Percentiles rank a stretch among this genome's conserved stretches.
phyloP scores from a whole-genome alignment of 2,888 invertebrate species.

The Drosophila vallismaia region DNA sequence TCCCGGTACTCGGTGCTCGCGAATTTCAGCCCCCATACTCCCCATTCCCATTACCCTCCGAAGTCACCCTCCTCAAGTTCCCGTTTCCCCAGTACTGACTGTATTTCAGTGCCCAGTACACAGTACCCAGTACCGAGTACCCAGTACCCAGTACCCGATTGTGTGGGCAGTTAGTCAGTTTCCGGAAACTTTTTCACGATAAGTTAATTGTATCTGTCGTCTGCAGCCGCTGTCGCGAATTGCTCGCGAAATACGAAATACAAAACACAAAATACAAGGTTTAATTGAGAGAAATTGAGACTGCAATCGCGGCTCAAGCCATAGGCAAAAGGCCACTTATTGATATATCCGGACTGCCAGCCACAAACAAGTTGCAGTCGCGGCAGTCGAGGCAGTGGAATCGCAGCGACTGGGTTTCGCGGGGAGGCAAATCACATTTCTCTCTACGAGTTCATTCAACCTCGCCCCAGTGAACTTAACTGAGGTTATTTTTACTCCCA shows the following conservation, averaged over 20 bases:
- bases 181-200: conserved; percentile 74
- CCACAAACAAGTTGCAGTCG: conserved; percentile 54
- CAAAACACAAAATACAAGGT: conserved; percentile 44
- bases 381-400: not conserved
- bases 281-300: conserved; percentile 71
- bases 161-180: conserved; percentile 72
- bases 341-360: conserved; percentile 71
- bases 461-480: conserved; percentile 84
- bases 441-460: conserved; percentile 83
- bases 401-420: not conserved
- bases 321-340: conserved; percentile 60
- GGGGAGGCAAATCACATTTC: conserved; percentile 41
- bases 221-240: conserved; percentile 31
- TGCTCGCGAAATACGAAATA: conserved; percentile 37
- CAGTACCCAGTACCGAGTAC: not conserved
- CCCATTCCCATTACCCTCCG: not conserved
- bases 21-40: conserved; percentile 5
- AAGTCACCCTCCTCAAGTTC: conserved; percentile 2
- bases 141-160: conserved; percentile 40
- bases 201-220: conserved; percentile 74
- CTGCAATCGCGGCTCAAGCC: conserved; percentile 64
- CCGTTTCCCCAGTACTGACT: conserved; percentile 2
- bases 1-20: conserved; percentile 33
- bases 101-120: not conserved
- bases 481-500: conserved; percentile 83